phyloP scores from a whole-genome alignment of 2,888 invertebrate species.

The Nomada hirtipes region DNA sequence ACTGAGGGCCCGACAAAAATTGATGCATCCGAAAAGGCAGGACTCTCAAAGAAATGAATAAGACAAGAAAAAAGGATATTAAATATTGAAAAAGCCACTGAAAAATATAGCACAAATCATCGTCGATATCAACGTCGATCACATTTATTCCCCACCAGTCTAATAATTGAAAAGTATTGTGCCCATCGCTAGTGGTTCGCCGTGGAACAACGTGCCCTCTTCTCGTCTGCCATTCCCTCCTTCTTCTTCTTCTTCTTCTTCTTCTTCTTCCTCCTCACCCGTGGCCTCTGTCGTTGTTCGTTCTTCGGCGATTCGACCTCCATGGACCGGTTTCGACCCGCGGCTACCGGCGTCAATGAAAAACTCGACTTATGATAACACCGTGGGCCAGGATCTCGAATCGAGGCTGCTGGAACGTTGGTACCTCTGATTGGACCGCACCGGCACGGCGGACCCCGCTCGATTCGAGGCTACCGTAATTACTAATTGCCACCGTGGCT shows the following conservation, averaged over 20 bases:
- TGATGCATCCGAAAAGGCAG: too few species aligned
- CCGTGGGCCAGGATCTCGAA: slow-evolving; percentile 53
- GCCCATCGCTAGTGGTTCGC: background rate
- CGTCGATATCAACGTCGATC: too few species aligned
- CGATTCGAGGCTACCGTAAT: slow-evolving; percentile 76
- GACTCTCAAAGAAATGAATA: too few species aligned
- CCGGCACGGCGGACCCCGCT: slow-evolving; percentile 24
- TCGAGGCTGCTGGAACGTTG: slow-evolving; percentile 2
- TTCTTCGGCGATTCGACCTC: slow-evolving; percentile 62
- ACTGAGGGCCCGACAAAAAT: too few species aligned
- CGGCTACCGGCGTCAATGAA: slow-evolving; percentile 80
- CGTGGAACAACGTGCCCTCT: slow-evolving; percentile 51
- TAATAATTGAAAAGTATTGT: too few species aligned
- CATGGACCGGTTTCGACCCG: slow-evolving; percentile 78
- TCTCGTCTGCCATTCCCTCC: slow-evolving; percentile 6
- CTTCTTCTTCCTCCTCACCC: slow-evolving; percentile 32
- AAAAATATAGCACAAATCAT: too few species aligned
- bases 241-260: background rate
- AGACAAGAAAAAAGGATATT: too few species aligned
- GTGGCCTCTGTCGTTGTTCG: slow-evolving; percentile 38
- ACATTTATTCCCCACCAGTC: too few species aligned
- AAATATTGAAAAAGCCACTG: too few species aligned
- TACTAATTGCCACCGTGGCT: slow-evolving; percentile 80
- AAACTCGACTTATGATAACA: slow-evolving; percentile 80
- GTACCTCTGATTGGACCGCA: slow-evolving; percentile 54